Percentiles rank a stretch among this genome's conserved stretches.
phyloP scores from a whole-genome alignment of 37 sponge, comb jelly and placozoan genomes.

The Crambe crambe region DNA sequence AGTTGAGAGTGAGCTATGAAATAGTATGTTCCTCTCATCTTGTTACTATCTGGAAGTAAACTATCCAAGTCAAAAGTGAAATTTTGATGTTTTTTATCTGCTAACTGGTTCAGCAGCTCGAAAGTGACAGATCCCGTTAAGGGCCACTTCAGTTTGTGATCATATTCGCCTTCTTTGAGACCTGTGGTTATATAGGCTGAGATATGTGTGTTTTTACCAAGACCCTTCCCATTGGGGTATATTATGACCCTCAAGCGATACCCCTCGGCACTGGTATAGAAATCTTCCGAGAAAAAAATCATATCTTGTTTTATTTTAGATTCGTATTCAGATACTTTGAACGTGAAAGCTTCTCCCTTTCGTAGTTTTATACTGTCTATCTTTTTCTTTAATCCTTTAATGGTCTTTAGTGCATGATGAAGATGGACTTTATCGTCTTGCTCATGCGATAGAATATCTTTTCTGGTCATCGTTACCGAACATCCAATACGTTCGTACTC shows the following conservation, averaged over 20 bases:
- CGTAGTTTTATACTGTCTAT: not conserved
- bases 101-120: not conserved
- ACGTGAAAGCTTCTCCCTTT: not conserved
- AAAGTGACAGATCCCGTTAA: not conserved
- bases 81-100: not conserved
- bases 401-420: not conserved
- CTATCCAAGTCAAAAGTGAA: no score
- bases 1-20: not conserved
- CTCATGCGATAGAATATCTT: conserved; percentile 18
- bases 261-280: no score
- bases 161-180: not conserved
- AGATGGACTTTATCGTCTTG: not conserved
- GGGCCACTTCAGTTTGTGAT: not conserved
- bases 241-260: not conserved
- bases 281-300: not conserved
- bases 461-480: not conserved
- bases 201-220: no score
- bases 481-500: conserved; percentile 29
- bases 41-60: no score
- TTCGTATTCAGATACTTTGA: not conserved
- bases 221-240: no score
- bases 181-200: no score
- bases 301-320: no score
- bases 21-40: no score
- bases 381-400: no score